phyloP scores from a whole-genome alignment of 92 coral and sea anemone genomes.

The Umimayanthus kanabou region DNA sequence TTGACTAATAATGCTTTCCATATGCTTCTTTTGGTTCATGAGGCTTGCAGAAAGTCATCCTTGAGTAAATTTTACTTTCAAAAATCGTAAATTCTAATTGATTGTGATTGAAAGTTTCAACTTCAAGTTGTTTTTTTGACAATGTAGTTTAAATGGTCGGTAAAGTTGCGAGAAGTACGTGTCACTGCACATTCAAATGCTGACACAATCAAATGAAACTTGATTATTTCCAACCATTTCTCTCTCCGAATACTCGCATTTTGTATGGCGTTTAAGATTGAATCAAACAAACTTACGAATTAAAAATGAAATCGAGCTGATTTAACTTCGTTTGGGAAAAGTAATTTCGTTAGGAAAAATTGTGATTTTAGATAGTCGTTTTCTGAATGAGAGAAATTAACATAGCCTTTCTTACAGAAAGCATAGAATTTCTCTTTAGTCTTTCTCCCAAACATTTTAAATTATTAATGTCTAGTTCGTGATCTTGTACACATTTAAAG shows the following conservation, averaged over 20 bases:
- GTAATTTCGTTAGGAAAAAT: background rate
- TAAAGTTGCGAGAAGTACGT: background rate
- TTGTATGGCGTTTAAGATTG: background rate
- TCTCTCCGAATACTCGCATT: background rate
- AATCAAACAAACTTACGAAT: background rate
- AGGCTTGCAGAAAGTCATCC: background rate
- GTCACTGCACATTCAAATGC: background rate
- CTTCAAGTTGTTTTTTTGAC: conserved; percentile 37
- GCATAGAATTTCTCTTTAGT: background rate
- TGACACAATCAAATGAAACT: background rate
- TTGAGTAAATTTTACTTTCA: conserved; percentile 71
- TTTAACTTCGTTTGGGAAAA: background rate
- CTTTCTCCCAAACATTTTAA: conserved; percentile 4
- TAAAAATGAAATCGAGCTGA: background rate
- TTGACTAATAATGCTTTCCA: background rate
- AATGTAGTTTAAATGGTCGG: conserved; percentile 12
- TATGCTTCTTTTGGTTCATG: background rate
- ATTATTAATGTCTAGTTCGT: conserved; percentile 31
- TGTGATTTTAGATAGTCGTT: background rate
- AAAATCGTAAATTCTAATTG: conserved; percentile 58
- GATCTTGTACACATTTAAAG: background rate
- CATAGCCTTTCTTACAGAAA: background rate
- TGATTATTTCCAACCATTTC: background rate
- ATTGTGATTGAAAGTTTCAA: conserved; percentile 52
- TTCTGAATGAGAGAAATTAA: background rate